Percentiles rank a stretch among this genome's conserved stretches.
Conservation (phyloP, 1,140 invertebrate species). For the Chrysoperla carnea region DNA sequence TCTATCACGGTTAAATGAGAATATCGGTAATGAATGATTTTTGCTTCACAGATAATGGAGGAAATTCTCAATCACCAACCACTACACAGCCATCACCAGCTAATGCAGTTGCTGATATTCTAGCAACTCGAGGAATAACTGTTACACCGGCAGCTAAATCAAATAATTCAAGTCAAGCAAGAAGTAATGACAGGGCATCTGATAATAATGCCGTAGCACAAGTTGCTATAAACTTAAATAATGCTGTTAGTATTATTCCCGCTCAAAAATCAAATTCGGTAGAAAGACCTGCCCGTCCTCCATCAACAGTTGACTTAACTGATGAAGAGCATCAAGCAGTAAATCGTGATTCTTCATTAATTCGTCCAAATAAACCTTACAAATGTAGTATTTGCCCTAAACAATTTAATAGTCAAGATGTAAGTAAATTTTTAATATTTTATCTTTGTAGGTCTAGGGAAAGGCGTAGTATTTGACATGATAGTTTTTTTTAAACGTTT, state of each 20-base stretch:
- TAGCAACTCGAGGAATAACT: conserved; percentile 56
- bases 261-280: conserved; percentile 4
- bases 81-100: conserved; percentile 15
- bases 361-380: too few species aligned
- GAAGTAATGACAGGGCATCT: conserved; percentile 1
- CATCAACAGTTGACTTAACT: background rate
- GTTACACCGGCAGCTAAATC: conserved; percentile 34
- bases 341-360: too few species aligned
- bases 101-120: conserved; percentile 50
- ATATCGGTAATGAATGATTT: too few species aligned
- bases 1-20: too few species aligned
- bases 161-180: conserved; percentile 4
- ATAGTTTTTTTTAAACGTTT: too few species aligned
- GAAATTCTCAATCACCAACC: background rate
- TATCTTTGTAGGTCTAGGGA: too few species aligned
- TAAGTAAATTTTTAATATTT: too few species aligned
- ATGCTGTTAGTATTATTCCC: conserved; percentile 53
- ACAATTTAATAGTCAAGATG: too few species aligned
- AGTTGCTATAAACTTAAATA: conserved; percentile 43
- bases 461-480: too few species aligned
- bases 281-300: background rate
- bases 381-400: too few species aligned
- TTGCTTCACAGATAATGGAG: too few species aligned
- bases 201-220: conserved; percentile 22
- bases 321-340: background rate